Base-by-base conservation (phyloP, 1,140 invertebrate genomes). In the Cydia pomonella region DNA sequence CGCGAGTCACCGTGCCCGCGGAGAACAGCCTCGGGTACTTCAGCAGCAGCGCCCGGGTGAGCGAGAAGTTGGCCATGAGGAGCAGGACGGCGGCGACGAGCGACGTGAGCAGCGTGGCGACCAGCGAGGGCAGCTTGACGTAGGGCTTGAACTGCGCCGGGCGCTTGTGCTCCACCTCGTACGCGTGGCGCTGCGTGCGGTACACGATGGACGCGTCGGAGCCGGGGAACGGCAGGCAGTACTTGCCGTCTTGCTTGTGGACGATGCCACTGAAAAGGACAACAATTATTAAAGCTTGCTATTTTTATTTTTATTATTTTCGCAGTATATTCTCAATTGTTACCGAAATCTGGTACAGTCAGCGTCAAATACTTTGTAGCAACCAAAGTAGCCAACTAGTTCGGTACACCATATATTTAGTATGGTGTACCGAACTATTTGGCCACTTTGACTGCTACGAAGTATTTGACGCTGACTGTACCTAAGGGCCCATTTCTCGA, bases 171-270 rank as follows among this genome's bases (percentile, higher is more conserved):
- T 96, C 94, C 3, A 94, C 90, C 29, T 96, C 94, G 82, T 95
- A 96, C 3, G 96, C 94, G 84, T 95, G 95, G 63, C 96, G 94
- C 81, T 98, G 97, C 1, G 97, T 95, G 25, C 97, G 94, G 73
- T 95, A 85, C 3, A 97, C 95, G 9, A 99, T 95, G 7, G 97
- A 96, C 74, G 95, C 94, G 93, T 99, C 98, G 25, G 96, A 94
- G 9, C 97, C 97, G 0, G 94, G 94, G 89, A 98, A 98, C 13
- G 96, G 95, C 1, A 96, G 50, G 81, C 95, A 96, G 95, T 95
- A 98, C 3, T 94, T 91, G 25, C 95, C 87, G 2, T 94, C 78
- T 73, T 93, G 95, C 71, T 94, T 94, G 84, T 97, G 97, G 12
- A 97, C 76, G 1, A 92, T 66, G 1, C 91, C 82, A 76, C 96